Evolutionary conservation across 2,888 invertebrate genomes (phyloP).

Genomic region (Melieria picta): DNA sequence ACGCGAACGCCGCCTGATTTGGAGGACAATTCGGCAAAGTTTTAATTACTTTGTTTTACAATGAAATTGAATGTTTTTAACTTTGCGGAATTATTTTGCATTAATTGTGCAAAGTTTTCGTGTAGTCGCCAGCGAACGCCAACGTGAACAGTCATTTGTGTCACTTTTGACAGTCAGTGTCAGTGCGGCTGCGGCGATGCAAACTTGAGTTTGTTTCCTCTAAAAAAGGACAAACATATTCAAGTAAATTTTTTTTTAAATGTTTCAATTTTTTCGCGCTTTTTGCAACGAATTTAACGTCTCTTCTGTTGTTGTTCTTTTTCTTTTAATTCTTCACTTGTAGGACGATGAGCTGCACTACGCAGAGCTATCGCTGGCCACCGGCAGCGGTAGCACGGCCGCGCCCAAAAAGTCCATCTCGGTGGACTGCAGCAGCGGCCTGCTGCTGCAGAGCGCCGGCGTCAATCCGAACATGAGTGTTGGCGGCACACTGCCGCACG

Average conservation of each 20-base stretch:
- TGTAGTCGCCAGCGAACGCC: constrained; percentile 15
- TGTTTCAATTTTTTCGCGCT: neutral
- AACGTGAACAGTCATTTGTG: too few species aligned
- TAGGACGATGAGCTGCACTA: constrained; percentile 66
- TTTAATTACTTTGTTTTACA: constrained; percentile 56
- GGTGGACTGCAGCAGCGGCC: constrained; percentile 52
- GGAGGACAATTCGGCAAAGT: constrained; percentile 45
- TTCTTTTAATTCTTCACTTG: neutral
- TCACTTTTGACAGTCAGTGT: too few species aligned
- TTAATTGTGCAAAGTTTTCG: constrained; percentile 47
- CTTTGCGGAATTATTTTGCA: constrained; percentile 51
- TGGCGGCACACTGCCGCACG: constrained; percentile 58
- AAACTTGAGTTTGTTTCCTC: too few species aligned
- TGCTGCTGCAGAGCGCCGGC: constrained; percentile 49
- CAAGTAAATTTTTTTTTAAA: constrained; percentile 17
- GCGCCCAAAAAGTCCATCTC: constrained; percentile 49
- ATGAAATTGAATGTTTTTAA: constrained; percentile 51
- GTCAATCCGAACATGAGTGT: constrained; percentile 40
- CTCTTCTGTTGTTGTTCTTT: neutral
- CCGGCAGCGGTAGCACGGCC: constrained; percentile 44
- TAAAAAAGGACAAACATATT: neutral
- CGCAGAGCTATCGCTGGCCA: constrained; percentile 62
- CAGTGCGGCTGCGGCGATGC: too few species aligned
- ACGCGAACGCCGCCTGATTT: constrained; percentile 10
- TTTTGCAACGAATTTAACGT: neutral